These are phyloP conservation scores for Pammene aurita DNA, from an alignment of 2,888 invertebrate species.

Conservation along the genomic window DNA sequence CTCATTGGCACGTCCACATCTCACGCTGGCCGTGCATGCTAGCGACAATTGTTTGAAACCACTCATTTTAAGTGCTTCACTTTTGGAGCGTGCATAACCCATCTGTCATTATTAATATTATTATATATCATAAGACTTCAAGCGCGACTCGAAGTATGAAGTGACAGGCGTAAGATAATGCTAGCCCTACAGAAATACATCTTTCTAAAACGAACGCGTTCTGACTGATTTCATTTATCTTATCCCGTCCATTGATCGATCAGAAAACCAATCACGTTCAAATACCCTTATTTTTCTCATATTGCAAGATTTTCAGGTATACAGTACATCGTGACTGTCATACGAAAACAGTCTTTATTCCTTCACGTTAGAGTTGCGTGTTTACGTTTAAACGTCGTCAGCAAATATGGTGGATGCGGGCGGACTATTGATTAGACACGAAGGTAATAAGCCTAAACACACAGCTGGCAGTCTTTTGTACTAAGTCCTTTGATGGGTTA, in stretches of 20 bases:
- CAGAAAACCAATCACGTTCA: slow-evolving; percentile 31
- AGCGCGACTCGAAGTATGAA: too few species aligned
- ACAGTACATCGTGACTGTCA: slow-evolving; percentile 1
- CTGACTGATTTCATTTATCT: slow-evolving; percentile 26
- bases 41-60: too few species aligned
- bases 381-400: slow-evolving; percentile 10
- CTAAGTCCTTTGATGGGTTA: background rate
- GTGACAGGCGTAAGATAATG: too few species aligned
- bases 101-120: too few species aligned
- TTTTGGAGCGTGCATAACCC: too few species aligned
- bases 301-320: slow-evolving; percentile 25
- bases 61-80: too few species aligned
- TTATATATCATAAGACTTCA: too few species aligned
- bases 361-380: background rate
- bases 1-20: too few species aligned
- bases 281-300: slow-evolving; percentile 22
- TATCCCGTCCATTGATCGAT: slow-evolving; percentile 15
- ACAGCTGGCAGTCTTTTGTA: slow-evolving; percentile 10
- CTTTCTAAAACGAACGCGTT: background rate
- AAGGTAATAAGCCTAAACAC: slow-evolving; percentile 22
- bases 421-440: slow-evolving; percentile 20
- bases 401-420: slow-evolving; percentile 26
- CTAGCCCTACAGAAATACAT: slow-evolving; percentile 1
- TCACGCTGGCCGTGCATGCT: too few species aligned
- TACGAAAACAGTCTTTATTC: background rate